Evolutionary conservation across 2,888 invertebrate species (phyloP).

Genomic region (Nasonovia ribisnigri): DNA sequence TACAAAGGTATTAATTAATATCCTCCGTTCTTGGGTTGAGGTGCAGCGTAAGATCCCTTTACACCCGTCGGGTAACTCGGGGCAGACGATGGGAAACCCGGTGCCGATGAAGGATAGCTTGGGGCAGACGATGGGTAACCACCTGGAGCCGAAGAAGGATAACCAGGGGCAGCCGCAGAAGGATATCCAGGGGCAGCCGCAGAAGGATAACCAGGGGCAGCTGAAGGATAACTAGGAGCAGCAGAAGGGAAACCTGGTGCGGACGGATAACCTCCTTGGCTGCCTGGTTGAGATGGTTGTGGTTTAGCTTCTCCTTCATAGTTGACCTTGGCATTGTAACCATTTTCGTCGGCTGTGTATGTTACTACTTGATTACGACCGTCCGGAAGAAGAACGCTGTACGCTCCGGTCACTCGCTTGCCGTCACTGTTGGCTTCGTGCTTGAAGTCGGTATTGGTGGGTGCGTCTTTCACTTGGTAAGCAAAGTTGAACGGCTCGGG

Average conservation of each 20-base stretch:
- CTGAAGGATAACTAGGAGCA: not conserved
- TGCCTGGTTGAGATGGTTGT: constrained; percentile 61
- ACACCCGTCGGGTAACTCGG: constrained; percentile 16
- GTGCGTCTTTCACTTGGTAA: constrained; percentile 69
- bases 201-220: not conserved
- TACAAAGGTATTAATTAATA: constrained; percentile 6
- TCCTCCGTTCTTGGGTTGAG: constrained; percentile 58
- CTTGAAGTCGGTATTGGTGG: constrained; percentile 69
- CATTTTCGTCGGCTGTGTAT: constrained; percentile 68
- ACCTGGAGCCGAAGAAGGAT: not conserved
- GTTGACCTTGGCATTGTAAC: constrained; percentile 68
- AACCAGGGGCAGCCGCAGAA: constrained; percentile 8
- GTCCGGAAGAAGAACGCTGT: constrained; percentile 68
- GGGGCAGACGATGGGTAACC: not conserved
- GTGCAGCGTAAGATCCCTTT: constrained; percentile 54
- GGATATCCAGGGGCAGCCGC: not conserved
- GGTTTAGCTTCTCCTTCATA: constrained; percentile 68
- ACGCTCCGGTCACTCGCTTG: constrained; percentile 68
- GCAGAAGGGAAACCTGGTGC: not conserved
- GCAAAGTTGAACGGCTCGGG: constrained; percentile 69
- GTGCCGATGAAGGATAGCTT: not conserved
- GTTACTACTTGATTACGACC: constrained; percentile 68
- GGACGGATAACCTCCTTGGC: constrained; percentile 51
- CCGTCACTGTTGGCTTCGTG: constrained; percentile 69
- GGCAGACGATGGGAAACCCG: not conserved